phyloP scores from a whole-genome alignment of 2,888 invertebrate species.

The Gastrophysa polygoni region DNA sequence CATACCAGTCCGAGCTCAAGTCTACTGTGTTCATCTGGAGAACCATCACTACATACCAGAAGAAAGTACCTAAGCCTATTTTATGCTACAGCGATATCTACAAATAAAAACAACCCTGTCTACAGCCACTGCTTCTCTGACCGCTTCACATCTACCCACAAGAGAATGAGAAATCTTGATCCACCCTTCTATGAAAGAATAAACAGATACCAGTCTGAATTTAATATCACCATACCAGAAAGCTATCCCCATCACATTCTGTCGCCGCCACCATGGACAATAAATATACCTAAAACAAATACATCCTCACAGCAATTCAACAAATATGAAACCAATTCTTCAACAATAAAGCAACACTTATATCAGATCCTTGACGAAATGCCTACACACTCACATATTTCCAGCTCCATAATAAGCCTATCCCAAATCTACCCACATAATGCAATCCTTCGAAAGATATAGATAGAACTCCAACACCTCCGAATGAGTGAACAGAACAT shows the following conservation, averaged over 20 bases:
- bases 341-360: slow-evolving; percentile 5
- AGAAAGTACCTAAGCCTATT: too few relatives aligned
- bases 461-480: slow-evolving; percentile 2
- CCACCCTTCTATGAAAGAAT: neutral
- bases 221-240: too few relatives aligned
- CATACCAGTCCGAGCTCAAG: too few relatives aligned
- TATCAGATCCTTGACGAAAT: slow-evolving; percentile 3
- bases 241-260: too few relatives aligned
- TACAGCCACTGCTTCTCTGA: slow-evolving; percentile 4
- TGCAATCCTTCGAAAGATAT: slow-evolving; percentile 6
- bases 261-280: too few relatives aligned
- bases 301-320: too few relatives aligned
- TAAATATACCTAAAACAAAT: neutral
- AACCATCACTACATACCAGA: too few relatives aligned
- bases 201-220: slow-evolving; percentile 8
- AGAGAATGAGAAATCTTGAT: too few relatives aligned
- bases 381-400: too few relatives aligned
- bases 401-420: slow-evolving; percentile 6
- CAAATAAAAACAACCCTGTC: slow-evolving; percentile 7
- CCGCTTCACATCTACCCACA: too few relatives aligned
- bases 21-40: too few relatives aligned
- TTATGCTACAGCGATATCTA: slow-evolving; percentile 7
- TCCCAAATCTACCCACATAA: slow-evolving; percentile 7
- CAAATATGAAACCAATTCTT: neutral
- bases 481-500: too few relatives aligned